A percentile compares a stretch with the other conserved stretches of the same genome.
Conservation (phyloP, 2,888 invertebrate genomes). For the Chymomyza amoena region DNA sequence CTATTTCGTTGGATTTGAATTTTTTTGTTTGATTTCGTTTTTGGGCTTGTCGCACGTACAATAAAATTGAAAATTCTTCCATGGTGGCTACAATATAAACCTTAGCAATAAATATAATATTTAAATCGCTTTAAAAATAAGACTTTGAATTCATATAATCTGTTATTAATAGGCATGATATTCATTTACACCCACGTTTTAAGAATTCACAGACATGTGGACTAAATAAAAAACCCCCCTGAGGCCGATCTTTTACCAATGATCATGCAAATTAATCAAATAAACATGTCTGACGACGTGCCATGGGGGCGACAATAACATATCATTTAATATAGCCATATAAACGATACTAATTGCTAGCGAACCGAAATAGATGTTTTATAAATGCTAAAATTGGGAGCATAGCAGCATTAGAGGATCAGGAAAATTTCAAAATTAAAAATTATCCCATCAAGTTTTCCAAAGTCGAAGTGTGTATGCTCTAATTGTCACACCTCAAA, state of each 20-base stretch:
- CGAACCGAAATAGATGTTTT: constrained; percentile 24
- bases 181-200: not conserved
- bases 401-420: not conserved
- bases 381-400: not conserved
- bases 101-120: not conserved
- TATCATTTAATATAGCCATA: constrained; percentile 63
- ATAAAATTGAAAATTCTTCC: constrained; percentile 51
- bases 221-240: constrained; percentile 8
- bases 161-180: not conserved
- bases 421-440: not conserved
- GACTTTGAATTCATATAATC: not conserved
- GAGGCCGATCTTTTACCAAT: constrained; percentile 25
- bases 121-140: not conserved
- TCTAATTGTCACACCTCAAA: not conserved
- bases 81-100: not conserved
- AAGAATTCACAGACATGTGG: not conserved
- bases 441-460: not conserved
- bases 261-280: constrained; percentile 58
- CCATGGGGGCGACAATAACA: constrained; percentile 54
- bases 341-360: constrained; percentile 55
- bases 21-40: constrained; percentile 24
- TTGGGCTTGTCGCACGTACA: constrained; percentile 50
- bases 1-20: constrained; percentile 36
- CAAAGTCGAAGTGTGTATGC: not conserved
- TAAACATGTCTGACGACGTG: constrained; percentile 44